Conservation (phyloP, 2,113 vertebrate species). For the Paradoxurus hermaphroditus region DNA sequence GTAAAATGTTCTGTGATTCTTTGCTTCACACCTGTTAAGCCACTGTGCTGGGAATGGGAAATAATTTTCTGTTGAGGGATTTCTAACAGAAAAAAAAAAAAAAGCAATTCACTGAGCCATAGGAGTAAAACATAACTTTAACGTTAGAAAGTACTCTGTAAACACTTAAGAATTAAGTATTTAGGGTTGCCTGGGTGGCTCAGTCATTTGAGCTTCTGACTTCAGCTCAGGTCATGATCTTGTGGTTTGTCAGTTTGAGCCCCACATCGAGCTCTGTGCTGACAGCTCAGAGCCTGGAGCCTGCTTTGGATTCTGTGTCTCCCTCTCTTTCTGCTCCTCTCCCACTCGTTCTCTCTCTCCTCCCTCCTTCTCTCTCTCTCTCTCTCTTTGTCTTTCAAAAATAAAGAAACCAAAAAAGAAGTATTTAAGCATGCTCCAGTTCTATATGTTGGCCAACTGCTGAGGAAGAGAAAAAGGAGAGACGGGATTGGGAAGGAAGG, state of each 20-base stretch:
- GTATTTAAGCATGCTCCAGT: background rate
- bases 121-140: slow-evolving; percentile 1
- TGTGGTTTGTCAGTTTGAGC: too few relatives aligned
- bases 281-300: too few relatives aligned
- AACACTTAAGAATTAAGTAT: background rate
- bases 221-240: too few relatives aligned
- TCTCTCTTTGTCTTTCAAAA: too few relatives aligned
- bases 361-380: too few relatives aligned
- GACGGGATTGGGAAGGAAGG: background rate
- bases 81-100: background rate
- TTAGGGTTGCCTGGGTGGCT: too few relatives aligned
- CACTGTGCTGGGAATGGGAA: background rate
- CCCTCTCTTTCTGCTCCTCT: too few relatives aligned
- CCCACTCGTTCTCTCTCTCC: too few relatives aligned
- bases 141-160: background rate
- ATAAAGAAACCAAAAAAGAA: background rate
- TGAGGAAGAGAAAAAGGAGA: background rate
- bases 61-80: slow-evolving; percentile 13
- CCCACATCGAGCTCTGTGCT: too few relatives aligned
- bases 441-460: background rate
- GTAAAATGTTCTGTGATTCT: background rate
- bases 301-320: too few relatives aligned
- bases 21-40: background rate
- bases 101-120: background rate
- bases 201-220: too few relatives aligned